Conservation (phyloP, 2,113 vertebrate species). For the Enhydra lutris region DNA sequence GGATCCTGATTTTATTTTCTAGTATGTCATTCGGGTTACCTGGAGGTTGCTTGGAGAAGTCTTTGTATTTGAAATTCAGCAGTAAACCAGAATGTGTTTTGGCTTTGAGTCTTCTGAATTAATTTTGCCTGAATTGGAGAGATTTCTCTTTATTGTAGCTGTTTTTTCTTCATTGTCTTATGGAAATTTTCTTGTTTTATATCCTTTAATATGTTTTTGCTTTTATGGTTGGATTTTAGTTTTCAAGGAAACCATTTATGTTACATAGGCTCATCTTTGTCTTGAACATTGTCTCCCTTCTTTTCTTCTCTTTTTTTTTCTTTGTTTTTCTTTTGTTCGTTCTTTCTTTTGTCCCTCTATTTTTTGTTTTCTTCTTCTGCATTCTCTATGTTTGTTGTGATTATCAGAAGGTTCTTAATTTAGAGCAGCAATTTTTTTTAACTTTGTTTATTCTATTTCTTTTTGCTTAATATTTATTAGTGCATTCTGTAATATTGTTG, state of each 20-base stretch:
- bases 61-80: neutral
- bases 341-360: neutral
- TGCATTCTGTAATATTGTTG: neutral
- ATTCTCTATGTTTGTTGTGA: neutral
- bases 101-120: neutral
- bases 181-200: constrained; percentile 4
- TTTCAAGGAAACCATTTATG: neutral
- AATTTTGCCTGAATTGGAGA: neutral
- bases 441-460: neutral
- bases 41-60: neutral
- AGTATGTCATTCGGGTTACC: neutral
- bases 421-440: constrained; percentile 27
- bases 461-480: neutral
- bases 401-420: neutral
- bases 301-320: neutral
- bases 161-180: neutral
- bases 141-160: neutral
- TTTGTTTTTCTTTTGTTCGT: neutral
- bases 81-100: neutral
- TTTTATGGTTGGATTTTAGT: neutral
- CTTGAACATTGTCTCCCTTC: neutral
- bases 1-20: neutral
- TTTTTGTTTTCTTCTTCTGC: neutral
- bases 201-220: neutral
- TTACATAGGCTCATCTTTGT: neutral